A percentile compares a stretch with the other conserved stretches of the same genome.
Evolutionary conservation across 2,797 vertebrate genomes (phyloP).

Genomic region (Vespertilio murinus): DNA sequence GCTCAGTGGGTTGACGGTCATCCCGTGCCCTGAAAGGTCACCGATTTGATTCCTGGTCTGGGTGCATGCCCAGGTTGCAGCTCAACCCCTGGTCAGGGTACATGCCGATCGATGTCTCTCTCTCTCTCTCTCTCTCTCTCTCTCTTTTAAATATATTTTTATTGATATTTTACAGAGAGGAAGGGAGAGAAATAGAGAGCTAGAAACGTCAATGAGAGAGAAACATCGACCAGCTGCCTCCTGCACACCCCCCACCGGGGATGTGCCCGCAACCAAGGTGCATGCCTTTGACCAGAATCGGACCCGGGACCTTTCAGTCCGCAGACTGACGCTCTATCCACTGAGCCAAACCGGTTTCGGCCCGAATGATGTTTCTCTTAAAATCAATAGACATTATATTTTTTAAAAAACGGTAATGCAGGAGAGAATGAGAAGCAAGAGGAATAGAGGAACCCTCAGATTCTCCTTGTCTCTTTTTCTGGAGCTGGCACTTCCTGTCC

Average conservation of each 20-base stretch:
- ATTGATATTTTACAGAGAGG: no score
- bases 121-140: no score
- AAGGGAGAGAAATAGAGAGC: no score
- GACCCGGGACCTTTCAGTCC: no score
- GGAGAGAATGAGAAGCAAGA: not conserved
- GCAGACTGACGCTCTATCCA: no score
- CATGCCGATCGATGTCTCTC: not conserved
- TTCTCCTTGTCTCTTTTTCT: not conserved
- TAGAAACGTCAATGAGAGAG: no score
- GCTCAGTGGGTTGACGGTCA: not conserved
- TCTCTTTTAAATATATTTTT: no score
- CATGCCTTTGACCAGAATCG: no score
- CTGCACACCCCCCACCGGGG: no score
- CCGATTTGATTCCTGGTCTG: not conserved
- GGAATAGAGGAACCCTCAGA: not conserved
- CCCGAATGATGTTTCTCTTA: not conserved
- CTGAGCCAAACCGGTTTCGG: no score
- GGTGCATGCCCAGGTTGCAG: not conserved
- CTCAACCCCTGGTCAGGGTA: not conserved
- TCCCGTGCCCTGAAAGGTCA: not conserved
- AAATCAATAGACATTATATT: not conserved
- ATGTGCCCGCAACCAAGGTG: no score
- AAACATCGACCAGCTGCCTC: no score
- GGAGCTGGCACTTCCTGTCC: rapidly evolving
- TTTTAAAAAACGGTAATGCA: not conserved